A percentile compares a stretch with the other conserved stretches of the same genome.
Conservation (phyloP, 2,888 invertebrate genomes). For the Encarsia formosa region DNA sequence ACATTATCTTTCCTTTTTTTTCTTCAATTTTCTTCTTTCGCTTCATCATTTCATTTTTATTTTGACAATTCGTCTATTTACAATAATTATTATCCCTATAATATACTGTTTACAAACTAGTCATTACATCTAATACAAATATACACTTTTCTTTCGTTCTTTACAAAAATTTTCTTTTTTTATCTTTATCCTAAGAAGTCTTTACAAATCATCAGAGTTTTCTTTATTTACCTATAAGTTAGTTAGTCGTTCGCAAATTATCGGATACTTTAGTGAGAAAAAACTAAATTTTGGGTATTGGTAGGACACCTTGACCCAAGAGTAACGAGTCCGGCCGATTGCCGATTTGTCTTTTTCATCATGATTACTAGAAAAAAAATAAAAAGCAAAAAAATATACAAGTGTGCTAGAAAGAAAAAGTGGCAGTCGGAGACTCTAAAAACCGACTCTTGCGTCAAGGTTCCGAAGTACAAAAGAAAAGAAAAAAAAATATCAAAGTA, state of each 20-base stretch:
- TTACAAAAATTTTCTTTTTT: conserved; percentile 36
- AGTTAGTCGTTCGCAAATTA: conserved; percentile 24
- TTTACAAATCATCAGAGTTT: too few relatives aligned
- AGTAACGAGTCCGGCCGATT: conserved; percentile 5
- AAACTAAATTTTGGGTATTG: too few relatives aligned
- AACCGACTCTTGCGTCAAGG: conserved; percentile 9
- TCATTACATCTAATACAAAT: conserved; percentile 48
- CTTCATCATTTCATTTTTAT: too few relatives aligned
- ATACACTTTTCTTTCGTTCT: conserved; percentile 43
- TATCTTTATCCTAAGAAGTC: conserved; percentile 37
- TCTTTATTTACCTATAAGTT: conserved; percentile 28
- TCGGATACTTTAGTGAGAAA: conserved; percentile 23
- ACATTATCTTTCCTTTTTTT: too few relatives aligned
- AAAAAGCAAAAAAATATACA: too few relatives aligned
- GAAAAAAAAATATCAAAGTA: conserved; percentile 35
- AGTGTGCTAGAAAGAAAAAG: conserved; percentile 7
- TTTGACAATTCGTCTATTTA: conserved; percentile 44
- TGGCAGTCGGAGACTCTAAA: conserved; percentile 9
- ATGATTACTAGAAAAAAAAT: background rate
- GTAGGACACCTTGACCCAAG: too few relatives aligned
- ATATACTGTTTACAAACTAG: conserved; percentile 39
- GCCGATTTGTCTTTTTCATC: conserved; percentile 9
- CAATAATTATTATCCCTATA: conserved; percentile 32
- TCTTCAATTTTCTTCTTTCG: too few relatives aligned
- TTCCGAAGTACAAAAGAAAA: conserved; percentile 32